A percentile compares a stretch with the other conserved stretches of the same genome.
Conservation (phyloP, 2,797 vertebrate genomes). For the Triplophysa bombifrons region DNA sequence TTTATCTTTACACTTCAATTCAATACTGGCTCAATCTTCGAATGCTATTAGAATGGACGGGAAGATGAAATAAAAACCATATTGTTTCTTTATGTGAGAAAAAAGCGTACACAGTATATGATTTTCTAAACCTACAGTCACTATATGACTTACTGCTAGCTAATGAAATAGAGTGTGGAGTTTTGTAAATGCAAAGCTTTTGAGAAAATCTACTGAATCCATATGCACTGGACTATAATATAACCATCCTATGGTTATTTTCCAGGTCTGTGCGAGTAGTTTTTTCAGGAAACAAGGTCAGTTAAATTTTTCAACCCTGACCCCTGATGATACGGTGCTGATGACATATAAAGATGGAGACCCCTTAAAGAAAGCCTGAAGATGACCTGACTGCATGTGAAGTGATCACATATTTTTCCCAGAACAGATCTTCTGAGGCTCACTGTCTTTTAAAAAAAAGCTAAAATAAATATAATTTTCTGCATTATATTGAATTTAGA, state of each 20-base stretch:
- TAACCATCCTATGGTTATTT: not conserved
- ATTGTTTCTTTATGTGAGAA: not conserved
- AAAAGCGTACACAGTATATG: too few relatives aligned
- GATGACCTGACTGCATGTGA: not conserved
- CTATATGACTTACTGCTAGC: too few relatives aligned
- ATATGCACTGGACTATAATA: not conserved
- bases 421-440: conserved; percentile 37
- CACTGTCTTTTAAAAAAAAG: conserved; percentile 36
- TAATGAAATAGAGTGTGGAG: not conserved
- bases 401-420: conserved; percentile 23
- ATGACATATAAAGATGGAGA: not conserved
- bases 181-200: not conserved
- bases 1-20: not conserved
- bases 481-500: conserved; percentile 51
- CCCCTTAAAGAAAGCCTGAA: not conserved
- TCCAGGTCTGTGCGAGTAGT: not conserved
- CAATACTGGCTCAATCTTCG: not conserved
- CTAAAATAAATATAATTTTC: conserved; percentile 49
- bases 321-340: not conserved
- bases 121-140: not conserved
- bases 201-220: not conserved
- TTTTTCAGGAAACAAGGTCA: not conserved
- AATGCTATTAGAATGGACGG: not conserved
- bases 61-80: not conserved
- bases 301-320: not conserved